These are phyloP conservation scores for Anagyrus pseudococci DNA, from an alignment of 2,888 invertebrate genomes.

Conservation along the genomic window DNA sequence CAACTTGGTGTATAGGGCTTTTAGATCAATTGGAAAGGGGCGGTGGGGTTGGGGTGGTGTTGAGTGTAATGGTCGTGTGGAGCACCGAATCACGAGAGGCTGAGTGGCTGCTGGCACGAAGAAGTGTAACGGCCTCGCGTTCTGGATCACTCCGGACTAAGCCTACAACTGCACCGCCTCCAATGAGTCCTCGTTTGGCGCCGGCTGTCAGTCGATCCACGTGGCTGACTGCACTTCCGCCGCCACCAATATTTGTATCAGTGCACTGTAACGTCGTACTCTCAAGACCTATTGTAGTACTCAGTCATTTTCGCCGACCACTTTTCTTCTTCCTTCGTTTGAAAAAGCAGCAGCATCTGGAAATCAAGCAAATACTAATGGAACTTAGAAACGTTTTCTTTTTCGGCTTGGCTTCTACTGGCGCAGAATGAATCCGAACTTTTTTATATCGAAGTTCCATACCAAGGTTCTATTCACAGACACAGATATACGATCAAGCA, in stretches of 20 bases:
- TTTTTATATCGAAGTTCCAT: too few species aligned
- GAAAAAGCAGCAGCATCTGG: conserved; percentile 98
- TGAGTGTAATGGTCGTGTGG: conserved; percentile 58
- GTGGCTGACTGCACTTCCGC: conserved; percentile 29
- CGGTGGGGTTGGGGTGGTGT: conserved; percentile 53
- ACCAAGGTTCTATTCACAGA: too few species aligned
- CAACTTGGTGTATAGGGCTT: too few species aligned
- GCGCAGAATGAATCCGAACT: too few species aligned
- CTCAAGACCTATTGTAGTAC: conserved; percentile 66
- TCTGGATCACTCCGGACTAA: conserved; percentile 43
- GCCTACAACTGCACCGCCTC: conserved; percentile 27
- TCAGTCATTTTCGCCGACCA: conserved; percentile 89
- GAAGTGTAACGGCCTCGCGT: conserved; percentile 69
- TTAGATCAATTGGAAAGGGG: conserved; percentile 57
- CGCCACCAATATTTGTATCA: conserved; percentile 29
- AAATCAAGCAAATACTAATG: conserved; percentile 65
- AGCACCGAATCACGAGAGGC: conserved; percentile 70
- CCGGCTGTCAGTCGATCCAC: conserved; percentile 27
- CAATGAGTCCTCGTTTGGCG: conserved; percentile 35
- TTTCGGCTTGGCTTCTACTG: too few species aligned
- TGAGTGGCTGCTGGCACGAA: conserved; percentile 71
- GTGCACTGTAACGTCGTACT: conserved; percentile 51
- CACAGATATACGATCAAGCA: neutral
- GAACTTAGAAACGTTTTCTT: conserved; percentile 49
- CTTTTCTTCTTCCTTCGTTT: conserved; percentile 99